Percentiles rank a stretch among this genome's conserved stretches.
These are phyloP conservation scores for Zapus hudsonius DNA, from an alignment of 2,113 vertebrate species.

Conservation along the genomic window DNA sequence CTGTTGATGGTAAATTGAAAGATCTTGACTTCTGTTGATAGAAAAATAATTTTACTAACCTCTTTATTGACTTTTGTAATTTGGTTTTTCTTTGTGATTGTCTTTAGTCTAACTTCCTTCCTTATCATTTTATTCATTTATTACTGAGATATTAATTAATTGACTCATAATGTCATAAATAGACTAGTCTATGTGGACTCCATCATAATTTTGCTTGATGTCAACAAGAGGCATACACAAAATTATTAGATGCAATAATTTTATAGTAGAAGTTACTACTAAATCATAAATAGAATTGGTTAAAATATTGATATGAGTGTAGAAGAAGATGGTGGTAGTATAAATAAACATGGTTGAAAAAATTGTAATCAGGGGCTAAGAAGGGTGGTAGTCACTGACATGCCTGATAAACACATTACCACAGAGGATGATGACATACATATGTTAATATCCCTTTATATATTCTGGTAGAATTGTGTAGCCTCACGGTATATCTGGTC, in stretches of 20 bases:
- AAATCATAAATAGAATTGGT: conserved; percentile 4
- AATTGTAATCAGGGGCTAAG: neutral
- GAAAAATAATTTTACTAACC: neutral
- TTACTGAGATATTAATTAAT: neutral
- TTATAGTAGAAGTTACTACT: neutral
- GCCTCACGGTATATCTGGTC: neutral
- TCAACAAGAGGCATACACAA: neutral
- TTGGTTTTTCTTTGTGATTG: neutral
- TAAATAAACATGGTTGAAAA: neutral
- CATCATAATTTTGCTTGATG: neutral
- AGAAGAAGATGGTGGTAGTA: neutral
- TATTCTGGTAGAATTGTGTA: neutral
- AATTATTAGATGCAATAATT: neutral
- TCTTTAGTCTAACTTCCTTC: neutral
- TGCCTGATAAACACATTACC: neutral
- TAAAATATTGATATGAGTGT: neutral
- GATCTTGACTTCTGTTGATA: neutral
- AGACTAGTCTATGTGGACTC: neutral
- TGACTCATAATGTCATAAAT: neutral
- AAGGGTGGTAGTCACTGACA: neutral
- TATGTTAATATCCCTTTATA: neutral
- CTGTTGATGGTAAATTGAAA: neutral
- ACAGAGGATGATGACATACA: neutral
- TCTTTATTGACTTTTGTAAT: neutral
- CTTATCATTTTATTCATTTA: neutral